Conservation (phyloP, 2,888 invertebrate species). For the Drosophila mayaguana region DNA sequence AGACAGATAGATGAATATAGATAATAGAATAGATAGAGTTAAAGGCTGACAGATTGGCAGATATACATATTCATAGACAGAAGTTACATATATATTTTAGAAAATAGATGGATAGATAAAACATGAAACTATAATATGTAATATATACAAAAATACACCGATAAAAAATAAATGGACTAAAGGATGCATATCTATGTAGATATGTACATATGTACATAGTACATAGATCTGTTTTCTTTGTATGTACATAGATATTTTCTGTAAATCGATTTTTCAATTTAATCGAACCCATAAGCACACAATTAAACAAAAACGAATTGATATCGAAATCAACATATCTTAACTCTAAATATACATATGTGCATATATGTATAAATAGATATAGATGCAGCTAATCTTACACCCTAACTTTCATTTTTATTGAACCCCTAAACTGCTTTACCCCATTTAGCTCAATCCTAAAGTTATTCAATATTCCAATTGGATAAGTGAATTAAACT, state of each 20-base stretch:
- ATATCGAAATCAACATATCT: too few species aligned
- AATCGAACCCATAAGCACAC: too few species aligned
- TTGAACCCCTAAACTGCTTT: neutral
- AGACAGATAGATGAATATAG: neutral
- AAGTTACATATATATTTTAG: too few species aligned
- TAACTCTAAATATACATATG: neutral
- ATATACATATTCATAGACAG: neutral
- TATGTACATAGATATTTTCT: too few species aligned
- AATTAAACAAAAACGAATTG: neutral
- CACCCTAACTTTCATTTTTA: neutral
- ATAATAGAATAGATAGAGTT: too few species aligned
- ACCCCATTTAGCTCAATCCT: neutral
- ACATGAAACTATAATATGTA: too few species aligned
- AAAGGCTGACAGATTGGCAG: too few species aligned
- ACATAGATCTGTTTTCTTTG: too few species aligned
- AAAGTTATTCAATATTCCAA: neutral
- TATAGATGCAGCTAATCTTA: neutral
- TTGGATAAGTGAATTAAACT: conserved; percentile 5
- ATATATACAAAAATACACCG: too few species aligned
- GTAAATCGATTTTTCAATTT: neutral
- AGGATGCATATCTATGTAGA: too few species aligned
- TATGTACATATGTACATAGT: too few species aligned
- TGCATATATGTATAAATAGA: neutral
- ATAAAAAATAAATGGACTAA: too few species aligned
- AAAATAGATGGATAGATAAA: neutral